Base-by-base conservation (phyloP, 2,113 vertebrate genomes). In the Cheirogaleus medius region DNA sequence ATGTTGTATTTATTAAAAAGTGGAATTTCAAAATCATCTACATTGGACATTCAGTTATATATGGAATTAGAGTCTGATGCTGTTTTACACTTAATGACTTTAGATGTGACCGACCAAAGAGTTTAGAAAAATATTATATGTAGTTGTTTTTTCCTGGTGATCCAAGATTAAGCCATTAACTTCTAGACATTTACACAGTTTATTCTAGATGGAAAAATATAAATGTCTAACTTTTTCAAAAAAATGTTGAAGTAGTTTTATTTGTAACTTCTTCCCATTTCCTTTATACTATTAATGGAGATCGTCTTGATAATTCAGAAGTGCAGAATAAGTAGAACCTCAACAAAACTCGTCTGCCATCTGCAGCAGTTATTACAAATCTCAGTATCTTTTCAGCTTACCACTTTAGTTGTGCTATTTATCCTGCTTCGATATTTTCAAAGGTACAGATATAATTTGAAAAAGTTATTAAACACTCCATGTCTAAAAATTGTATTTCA, bases 181-280 rank as follows among this genome's bases (percentile, higher is more conserved):
- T 85, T 94, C 49, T 87, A 90, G 52, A 63, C 17, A 74, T 88
- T 82, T 87, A 73, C 63, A 60, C 12, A 18, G 44, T 54, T 88
- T 94, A 73, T 94, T 96, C n/a, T 25, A 42, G 20, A 37, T 87
- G 27, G 69, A 77, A 78, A 85, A 87, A 56, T 76, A 87, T 6
- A 73, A 14, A 96, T 54, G 39, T 29, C 9, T 4, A 37, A 32
- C 15, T 85, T 74, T 49, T 42, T 32, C 0, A 15, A 37, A 76
- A 77, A 49, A 58, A 3, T 1, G 64, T 69, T 32, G 42, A 85
- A 60, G 8, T 80, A 15, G 4, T 83, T 90, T 73, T 71, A 77
- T 78, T 85, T 94, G 9, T 52, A 84, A 27, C 58, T 85, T 77
- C 34, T 54, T 94, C 14, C 12, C 29, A 47, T 60, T 91, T 74